Evolutionary conservation across 2,888 invertebrate species (phyloP).

Genomic region (Stenotaenia linearis): DNA sequence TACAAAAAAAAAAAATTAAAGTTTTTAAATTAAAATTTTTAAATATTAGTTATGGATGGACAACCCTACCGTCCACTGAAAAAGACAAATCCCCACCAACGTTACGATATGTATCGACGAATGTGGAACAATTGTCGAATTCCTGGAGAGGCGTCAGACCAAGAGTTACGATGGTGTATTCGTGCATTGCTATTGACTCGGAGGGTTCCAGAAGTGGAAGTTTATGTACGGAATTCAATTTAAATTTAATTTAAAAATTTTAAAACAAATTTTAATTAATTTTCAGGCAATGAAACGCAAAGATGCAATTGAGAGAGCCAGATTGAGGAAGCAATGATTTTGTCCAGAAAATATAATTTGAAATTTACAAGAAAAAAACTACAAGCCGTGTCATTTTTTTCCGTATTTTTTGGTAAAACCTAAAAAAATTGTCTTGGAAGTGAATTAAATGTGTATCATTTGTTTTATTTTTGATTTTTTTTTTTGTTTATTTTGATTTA

Average conservation of each 20-base stretch:
- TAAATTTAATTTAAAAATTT: neutral
- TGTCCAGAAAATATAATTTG: neutral
- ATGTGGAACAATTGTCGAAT: slow-evolving; percentile 30
- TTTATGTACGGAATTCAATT: neutral
- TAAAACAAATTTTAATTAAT: neutral
- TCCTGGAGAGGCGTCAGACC: slow-evolving; percentile 30
- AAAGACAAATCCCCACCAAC: slow-evolving; percentile 24
- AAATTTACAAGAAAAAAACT: slow-evolving; percentile 7
- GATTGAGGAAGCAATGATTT: neutral
- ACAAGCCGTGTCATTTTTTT: neutral
- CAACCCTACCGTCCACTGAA: neutral
- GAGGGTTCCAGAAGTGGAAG: slow-evolving; percentile 11
- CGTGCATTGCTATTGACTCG: slow-evolving; percentile 26
- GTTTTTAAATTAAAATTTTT: neutral
- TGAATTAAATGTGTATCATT: neutral
- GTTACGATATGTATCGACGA: slow-evolving; percentile 27
- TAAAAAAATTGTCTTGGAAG: neutral
- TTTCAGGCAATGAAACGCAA: slow-evolving; percentile 15
- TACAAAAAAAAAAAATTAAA: neutral
- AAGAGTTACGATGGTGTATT: slow-evolving; percentile 30
- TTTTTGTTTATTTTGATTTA: neutral
- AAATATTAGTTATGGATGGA: slow-evolving; percentile 24
- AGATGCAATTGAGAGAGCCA: slow-evolving; percentile 27
- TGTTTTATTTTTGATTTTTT: neutral
- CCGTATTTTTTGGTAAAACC: neutral